A percentile compares a stretch with the other conserved stretches of the same genome.
phyloP scores from a whole-genome alignment of 1,140 invertebrate genomes.

The Spodoptera frugiperda region DNA sequence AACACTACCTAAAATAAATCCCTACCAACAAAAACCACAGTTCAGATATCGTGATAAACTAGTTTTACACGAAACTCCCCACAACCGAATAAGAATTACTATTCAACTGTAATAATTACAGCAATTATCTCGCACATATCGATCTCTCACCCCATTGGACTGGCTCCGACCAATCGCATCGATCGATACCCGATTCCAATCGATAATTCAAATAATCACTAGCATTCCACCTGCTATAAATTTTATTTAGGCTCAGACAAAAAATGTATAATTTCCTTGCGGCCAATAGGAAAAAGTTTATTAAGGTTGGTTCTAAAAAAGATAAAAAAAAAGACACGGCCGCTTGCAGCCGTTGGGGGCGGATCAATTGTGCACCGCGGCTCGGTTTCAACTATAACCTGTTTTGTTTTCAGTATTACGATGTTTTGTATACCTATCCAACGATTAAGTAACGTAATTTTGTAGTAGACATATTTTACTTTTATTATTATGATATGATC shows the following conservation, averaged over 20 bases:
- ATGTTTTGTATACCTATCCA: not conserved
- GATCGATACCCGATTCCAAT: slow-evolving; percentile 65
- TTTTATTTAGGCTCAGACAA: slow-evolving; percentile 69
- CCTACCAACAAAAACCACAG: slow-evolving; percentile 57
- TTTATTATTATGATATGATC: too few relatives aligned
- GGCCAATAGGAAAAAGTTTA: slow-evolving; percentile 83
- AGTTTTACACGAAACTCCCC: slow-evolving; percentile 60
- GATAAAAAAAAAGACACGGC: slow-evolving; percentile 66
- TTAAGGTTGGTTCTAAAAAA: slow-evolving; percentile 68
- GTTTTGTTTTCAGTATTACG: slow-evolving; percentile 57
- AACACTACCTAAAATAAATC: slow-evolving; percentile 57
- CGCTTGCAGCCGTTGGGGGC: slow-evolving; percentile 69
- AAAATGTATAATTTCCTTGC: slow-evolving; percentile 75
- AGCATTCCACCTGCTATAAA: slow-evolving; percentile 78
- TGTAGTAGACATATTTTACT: too few relatives aligned
- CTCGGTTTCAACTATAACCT: slow-evolving; percentile 61
- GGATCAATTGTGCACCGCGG: slow-evolving; percentile 61
- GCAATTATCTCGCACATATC: slow-evolving; percentile 51
- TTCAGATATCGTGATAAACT: slow-evolving; percentile 62
- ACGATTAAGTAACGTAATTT: too few relatives aligned
- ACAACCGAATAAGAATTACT: slow-evolving; percentile 42
- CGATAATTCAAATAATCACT: slow-evolving; percentile 65
- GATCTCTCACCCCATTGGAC: slow-evolving; percentile 56
- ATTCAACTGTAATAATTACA: slow-evolving; percentile 39
- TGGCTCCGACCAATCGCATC: slow-evolving; percentile 65